Conservation (phyloP, 2,797 vertebrate genomes). For the Catamblyrhynchus diadema region DNA sequence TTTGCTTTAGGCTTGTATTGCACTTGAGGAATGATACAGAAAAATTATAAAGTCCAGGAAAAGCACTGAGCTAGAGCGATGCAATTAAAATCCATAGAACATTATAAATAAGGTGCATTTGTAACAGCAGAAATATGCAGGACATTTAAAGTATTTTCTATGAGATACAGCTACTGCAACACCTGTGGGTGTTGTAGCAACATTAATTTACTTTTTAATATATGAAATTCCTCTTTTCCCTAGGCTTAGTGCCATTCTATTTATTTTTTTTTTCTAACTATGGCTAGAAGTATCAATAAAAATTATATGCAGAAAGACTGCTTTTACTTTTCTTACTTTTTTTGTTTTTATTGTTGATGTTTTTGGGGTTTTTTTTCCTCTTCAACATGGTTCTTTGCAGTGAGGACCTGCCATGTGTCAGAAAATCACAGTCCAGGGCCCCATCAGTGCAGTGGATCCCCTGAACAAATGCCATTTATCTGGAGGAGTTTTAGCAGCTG, state of each 20-base stretch:
- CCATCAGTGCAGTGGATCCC: background rate
- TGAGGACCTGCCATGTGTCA: background rate
- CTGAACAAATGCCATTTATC: background rate
- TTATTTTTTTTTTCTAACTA: background rate
- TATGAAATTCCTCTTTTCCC: background rate
- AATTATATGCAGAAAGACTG: background rate
- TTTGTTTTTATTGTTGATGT: background rate
- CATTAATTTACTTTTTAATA: background rate
- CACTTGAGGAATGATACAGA: background rate
- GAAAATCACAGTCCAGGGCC: background rate
- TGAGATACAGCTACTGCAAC: background rate
- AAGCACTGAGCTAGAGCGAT: background rate
- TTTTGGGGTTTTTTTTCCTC: rapidly evolving
- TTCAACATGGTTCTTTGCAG: rapidly evolving
- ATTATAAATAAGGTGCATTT: background rate
- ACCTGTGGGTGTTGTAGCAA: background rate
- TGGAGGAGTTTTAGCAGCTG: background rate
- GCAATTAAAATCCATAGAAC: background rate
- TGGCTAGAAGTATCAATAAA: background rate
- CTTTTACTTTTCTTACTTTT: background rate
- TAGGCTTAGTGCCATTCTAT: background rate
- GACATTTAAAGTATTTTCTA: background rate
- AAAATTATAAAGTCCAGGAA: background rate
- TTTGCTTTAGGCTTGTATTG: background rate
- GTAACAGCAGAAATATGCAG: background rate